A percentile compares a stretch with the other conserved stretches of the same genome.
phyloP scores from a whole-genome alignment of 2,888 invertebrate species.

The Rhingia campestris region DNA sequence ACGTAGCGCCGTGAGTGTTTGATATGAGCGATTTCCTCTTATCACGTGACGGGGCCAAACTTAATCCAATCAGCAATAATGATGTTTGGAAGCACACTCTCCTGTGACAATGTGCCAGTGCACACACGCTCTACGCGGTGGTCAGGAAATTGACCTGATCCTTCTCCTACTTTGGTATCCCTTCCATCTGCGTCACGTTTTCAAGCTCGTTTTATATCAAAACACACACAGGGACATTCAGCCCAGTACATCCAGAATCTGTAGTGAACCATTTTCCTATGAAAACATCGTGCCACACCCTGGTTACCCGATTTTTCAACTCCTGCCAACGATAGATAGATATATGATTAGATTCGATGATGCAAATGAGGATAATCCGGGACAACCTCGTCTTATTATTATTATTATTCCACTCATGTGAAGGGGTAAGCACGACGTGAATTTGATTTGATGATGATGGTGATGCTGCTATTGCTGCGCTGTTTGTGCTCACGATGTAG shows the following conservation, averaged over 20 bases:
- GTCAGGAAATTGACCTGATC: constrained; percentile 69
- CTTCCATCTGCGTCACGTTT: constrained; percentile 65
- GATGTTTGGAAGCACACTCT: constrained; percentile 24
- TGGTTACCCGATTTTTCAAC: constrained; percentile 53
- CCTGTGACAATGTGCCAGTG: constrained; percentile 46
- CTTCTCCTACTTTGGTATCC: constrained; percentile 34
- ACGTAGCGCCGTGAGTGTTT: neutral
- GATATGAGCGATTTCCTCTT: neutral
- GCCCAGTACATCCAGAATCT: neutral
- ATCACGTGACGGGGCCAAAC: constrained; percentile 39
- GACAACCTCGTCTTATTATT: constrained; percentile 58
- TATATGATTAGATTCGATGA: constrained; percentile 72
- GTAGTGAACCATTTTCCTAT: neutral
- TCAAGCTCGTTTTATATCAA: constrained; percentile 45
- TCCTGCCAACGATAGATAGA: constrained; percentile 44
- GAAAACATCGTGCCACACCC: constrained; percentile 40
- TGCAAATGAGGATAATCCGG: constrained; percentile 73
- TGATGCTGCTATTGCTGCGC: constrained; percentile 15
- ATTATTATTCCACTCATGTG: constrained; percentile 68
- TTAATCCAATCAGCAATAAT: constrained; percentile 69
- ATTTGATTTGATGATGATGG: constrained; percentile 68
- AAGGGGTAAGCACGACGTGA: constrained; percentile 53
- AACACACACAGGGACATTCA: constrained; percentile 17
- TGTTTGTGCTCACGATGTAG: constrained; percentile 31
- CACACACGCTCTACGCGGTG: constrained; percentile 37